Evolutionary conservation across 2,113 vertebrate species (phyloP).

Genomic region (Oncorhynchus gorbuscha): DNA sequence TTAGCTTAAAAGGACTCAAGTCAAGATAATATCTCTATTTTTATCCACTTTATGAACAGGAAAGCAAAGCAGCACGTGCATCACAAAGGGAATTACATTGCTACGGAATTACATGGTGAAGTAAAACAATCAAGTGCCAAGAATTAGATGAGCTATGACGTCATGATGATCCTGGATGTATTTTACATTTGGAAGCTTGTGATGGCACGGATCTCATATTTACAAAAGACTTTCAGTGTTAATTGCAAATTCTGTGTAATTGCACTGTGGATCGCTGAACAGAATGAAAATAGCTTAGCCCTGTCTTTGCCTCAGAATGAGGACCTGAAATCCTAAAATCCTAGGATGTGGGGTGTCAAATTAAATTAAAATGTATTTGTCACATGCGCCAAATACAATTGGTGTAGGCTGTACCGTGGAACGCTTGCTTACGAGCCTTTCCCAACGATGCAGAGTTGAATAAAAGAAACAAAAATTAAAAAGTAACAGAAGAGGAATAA

Average conservation of each 20-base stretch:
- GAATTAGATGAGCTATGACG: background rate
- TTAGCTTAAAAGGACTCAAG: background rate
- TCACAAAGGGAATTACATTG: constrained; percentile 8
- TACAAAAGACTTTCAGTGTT: constrained; percentile 35
- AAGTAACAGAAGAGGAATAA: too few species aligned
- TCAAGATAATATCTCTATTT: too few species aligned
- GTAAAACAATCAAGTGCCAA: constrained; percentile 13
- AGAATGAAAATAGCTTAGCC: constrained; percentile 19
- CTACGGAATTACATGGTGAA: background rate
- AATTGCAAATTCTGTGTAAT: constrained; percentile 41
- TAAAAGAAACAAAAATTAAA: too few species aligned
- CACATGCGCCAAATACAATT: too few species aligned
- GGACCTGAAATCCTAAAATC: constrained; percentile 3
- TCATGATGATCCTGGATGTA: constrained; percentile 10
- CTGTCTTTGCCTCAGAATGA: background rate
- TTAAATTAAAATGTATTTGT: too few species aligned
- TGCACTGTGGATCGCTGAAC: constrained; percentile 11
- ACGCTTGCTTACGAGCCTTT: too few species aligned
- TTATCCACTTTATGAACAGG: too few species aligned
- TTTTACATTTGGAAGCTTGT: constrained; percentile 25
- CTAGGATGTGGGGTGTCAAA: too few species aligned
- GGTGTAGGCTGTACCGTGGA: too few species aligned
- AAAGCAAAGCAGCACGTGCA: background rate
- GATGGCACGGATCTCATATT: constrained; percentile 28
- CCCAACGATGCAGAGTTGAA: too few species aligned